phyloP scores from a whole-genome alignment of 2,888 invertebrate genomes.

The Agrochola macilenta region DNA sequence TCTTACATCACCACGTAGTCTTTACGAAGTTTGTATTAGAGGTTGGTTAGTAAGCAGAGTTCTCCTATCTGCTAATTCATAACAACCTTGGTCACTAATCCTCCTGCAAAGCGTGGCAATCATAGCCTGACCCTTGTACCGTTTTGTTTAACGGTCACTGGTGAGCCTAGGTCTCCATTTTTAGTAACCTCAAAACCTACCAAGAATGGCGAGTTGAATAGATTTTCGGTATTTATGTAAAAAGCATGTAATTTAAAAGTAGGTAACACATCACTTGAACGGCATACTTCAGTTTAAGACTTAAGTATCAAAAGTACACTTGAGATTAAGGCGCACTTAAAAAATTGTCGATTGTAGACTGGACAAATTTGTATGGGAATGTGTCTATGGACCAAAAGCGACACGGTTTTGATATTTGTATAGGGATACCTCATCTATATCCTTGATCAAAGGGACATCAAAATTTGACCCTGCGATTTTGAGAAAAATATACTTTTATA shows the following conservation, averaged over 20 bases:
- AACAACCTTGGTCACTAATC: background rate
- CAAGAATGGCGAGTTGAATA: background rate
- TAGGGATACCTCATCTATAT: background rate
- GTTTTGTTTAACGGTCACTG: background rate
- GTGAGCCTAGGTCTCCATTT: background rate
- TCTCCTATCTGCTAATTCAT: background rate
- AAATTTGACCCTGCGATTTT: background rate
- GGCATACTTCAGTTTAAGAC: slow-evolving; percentile 19
- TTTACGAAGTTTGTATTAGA: background rate
- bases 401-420: background rate
- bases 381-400: too few species aligned
- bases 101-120: too few species aligned
- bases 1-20: too few species aligned
- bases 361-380: background rate
- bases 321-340: slow-evolving; percentile 11
- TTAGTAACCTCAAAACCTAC: background rate
- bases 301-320: slow-evolving; percentile 12
- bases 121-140: background rate
- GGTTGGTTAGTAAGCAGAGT: too few species aligned
- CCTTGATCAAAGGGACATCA: background rate
- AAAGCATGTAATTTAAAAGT: slow-evolving; percentile 18
- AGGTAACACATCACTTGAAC: slow-evolving; percentile 12
- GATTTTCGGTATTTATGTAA: background rate
- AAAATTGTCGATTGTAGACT: background rate
- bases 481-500: background rate